Evolutionary conservation across 2,888 invertebrate genomes (phyloP).

Genomic region (Oscheius sp.): DNA sequence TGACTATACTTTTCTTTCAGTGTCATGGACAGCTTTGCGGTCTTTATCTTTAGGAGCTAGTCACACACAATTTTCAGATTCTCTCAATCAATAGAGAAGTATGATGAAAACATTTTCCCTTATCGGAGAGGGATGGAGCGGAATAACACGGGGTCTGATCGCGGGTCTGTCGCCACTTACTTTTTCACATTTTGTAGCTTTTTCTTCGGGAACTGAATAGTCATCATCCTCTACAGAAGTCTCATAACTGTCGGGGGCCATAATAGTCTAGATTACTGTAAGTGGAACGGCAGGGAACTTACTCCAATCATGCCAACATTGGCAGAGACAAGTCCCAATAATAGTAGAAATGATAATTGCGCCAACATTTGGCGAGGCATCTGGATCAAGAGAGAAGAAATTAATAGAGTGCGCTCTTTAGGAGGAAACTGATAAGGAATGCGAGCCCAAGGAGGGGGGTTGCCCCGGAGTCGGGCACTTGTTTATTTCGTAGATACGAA

Average conservation of each 20-base stretch:
- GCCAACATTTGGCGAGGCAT: slow-evolving; percentile 15
- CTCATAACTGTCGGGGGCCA: no score
- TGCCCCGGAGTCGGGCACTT: background rate
- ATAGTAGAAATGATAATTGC: background rate
- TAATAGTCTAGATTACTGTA: no score
- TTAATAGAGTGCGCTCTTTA: slow-evolving; percentile 8
- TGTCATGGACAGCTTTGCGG: slow-evolving; percentile 7
- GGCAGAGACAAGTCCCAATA: background rate
- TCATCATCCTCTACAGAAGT: no score
- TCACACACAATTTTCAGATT: slow-evolving; percentile 6
- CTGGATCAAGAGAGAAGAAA: background rate
- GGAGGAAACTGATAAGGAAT: slow-evolving; percentile 14
- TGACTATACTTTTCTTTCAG: background rate
- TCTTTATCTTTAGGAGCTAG: slow-evolving; percentile 5
- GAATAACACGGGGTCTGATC: background rate
- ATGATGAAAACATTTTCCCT: no score
- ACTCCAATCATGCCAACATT: no score
- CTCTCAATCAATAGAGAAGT: background rate
- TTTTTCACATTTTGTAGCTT: background rate
- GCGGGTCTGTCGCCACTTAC: background rate
- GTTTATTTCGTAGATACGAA: no score
- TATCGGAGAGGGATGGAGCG: background rate
- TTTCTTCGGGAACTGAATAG: no score
- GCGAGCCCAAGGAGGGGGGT: background rate
- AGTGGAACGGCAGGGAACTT: no score